Evolutionary conservation across 2,113 vertebrate genomes (phyloP).

Genomic region (Hippocampus zosterae): DNA sequence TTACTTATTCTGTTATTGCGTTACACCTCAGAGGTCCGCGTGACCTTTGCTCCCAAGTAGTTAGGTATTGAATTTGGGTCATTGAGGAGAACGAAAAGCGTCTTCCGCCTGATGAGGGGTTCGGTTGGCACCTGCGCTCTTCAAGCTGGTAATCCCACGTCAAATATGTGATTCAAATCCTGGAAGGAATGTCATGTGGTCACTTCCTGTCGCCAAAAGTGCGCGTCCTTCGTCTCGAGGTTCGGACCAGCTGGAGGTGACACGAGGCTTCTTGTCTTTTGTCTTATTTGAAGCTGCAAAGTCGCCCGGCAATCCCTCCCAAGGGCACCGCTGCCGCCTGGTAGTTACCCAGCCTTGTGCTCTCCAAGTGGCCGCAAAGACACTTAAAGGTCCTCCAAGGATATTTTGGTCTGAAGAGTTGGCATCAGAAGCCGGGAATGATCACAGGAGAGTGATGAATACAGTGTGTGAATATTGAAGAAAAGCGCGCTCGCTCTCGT

Average conservation of each 20-base stretch:
- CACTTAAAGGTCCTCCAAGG: conserved; percentile 53
- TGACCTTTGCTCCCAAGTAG: conserved; percentile 1
- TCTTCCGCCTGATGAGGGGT: not conserved
- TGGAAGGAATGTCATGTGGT: conserved; percentile 30
- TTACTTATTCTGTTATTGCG: conserved; percentile 7
- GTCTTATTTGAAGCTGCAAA: conserved; percentile 65
- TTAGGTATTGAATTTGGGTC: not conserved
- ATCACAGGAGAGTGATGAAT: conserved; percentile 53
- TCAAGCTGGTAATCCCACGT: not conserved
- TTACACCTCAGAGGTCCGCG: conserved; percentile 22
- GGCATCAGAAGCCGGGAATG: conserved; percentile 46
- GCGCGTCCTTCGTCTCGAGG: conserved; percentile 56
- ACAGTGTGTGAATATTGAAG: conserved; percentile 48
- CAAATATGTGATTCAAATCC: conserved; percentile 13
- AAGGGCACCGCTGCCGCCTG: conserved; percentile 59
- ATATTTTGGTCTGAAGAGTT: conserved; percentile 48
- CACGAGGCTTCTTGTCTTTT: conserved; percentile 53
- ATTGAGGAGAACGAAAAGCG: not conserved
- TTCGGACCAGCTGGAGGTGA: conserved; percentile 65
- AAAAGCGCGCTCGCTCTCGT: conserved; percentile 25
- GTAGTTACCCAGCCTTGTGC: conserved; percentile 44
- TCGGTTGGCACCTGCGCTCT: not conserved
- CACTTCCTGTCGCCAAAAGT: conserved; percentile 17
- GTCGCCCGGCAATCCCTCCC: conserved; percentile 56
- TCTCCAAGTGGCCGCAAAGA: conserved; percentile 42